Conservation (phyloP, 2,888 invertebrate genomes). For the Agriopis aurantiaria region DNA sequence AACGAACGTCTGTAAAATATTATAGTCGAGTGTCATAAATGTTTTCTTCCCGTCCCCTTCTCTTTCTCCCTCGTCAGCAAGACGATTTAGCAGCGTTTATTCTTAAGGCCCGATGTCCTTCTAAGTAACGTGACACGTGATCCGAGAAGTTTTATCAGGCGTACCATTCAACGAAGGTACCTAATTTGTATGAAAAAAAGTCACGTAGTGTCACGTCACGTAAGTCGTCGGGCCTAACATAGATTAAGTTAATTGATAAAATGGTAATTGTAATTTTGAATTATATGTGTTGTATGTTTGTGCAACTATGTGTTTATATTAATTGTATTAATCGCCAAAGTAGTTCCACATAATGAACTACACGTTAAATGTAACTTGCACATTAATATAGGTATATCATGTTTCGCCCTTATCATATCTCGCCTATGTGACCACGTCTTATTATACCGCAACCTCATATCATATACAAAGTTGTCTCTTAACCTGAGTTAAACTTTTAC, state of each 20-base stretch:
- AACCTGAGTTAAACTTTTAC: slow-evolving; percentile 35
- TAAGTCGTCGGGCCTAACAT: slow-evolving; percentile 16
- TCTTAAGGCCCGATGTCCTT: slow-evolving; percentile 10
- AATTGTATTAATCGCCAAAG: slow-evolving; percentile 21
- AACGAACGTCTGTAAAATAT: slow-evolving; percentile 35
- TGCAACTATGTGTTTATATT: slow-evolving; percentile 30
- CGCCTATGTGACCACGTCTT: slow-evolving; percentile 14
- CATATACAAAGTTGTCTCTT: slow-evolving; percentile 30
- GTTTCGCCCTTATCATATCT: slow-evolving; percentile 17
- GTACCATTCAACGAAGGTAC: no score
- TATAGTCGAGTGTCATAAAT: slow-evolving; percentile 13
- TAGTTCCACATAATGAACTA: slow-evolving; percentile 3
- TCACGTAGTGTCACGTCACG: not conserved
- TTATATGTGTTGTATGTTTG: slow-evolving; percentile 34
- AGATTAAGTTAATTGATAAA: slow-evolving; percentile 29
- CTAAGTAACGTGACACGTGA: not conserved
- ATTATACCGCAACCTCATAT: slow-evolving; percentile 43
- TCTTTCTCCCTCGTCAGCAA: slow-evolving; percentile 4
- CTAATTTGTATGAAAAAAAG: not conserved
- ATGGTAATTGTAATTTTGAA: slow-evolving; percentile 24
- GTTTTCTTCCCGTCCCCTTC: not conserved
- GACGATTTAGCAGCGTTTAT: slow-evolving; percentile 6
- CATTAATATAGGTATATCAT: slow-evolving; percentile 14
- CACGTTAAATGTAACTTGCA: slow-evolving; percentile 7
- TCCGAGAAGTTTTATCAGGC: not conserved